These are phyloP conservation scores for Merodon equestris DNA, from an alignment of 2,888 invertebrate genomes.

Conservation along the genomic window DNA sequence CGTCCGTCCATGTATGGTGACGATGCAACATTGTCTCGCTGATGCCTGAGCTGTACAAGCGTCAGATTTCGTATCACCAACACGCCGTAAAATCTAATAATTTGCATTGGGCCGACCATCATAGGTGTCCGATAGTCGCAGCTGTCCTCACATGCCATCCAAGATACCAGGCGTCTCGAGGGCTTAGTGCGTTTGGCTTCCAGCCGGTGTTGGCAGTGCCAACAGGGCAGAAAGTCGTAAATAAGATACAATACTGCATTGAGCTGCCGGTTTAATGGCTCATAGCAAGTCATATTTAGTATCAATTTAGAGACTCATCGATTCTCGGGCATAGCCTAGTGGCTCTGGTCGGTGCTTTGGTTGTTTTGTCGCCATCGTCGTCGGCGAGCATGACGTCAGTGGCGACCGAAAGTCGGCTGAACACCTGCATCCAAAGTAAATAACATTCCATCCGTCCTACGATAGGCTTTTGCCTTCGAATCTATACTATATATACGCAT, in stretches of 20 bases:
- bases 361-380: conserved; percentile 2
- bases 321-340: conserved; percentile 54
- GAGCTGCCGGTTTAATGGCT: conserved; percentile 54
- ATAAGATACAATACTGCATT: conserved; percentile 54
- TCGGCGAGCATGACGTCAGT: conserved; percentile 51
- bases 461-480: conserved; percentile 40
- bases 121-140: conserved; percentile 62
- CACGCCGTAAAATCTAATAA: conserved; percentile 7
- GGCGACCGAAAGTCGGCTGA: conserved; percentile 61
- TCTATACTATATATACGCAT: conserved; percentile 12
- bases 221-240: conserved; percentile 44
- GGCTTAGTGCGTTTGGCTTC: conserved; percentile 12
- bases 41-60: too few species aligned
- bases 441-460: conserved; percentile 59
- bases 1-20: too few species aligned
- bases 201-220: not conserved
- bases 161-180: conserved; percentile 11
- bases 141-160: conserved; percentile 47
- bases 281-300: conserved; percentile 66
- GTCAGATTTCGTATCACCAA: too few species aligned
- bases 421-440: conserved; percentile 63
- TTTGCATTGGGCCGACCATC: conserved; percentile 55
- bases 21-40: too few species aligned
- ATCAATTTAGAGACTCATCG: conserved; percentile 66
- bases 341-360: conserved; percentile 18